A percentile compares a stretch with the other conserved stretches of the same genome.
phyloP scores from a whole-genome alignment of 2,113 vertebrate species.

The Elgaria multicarinata region DNA sequence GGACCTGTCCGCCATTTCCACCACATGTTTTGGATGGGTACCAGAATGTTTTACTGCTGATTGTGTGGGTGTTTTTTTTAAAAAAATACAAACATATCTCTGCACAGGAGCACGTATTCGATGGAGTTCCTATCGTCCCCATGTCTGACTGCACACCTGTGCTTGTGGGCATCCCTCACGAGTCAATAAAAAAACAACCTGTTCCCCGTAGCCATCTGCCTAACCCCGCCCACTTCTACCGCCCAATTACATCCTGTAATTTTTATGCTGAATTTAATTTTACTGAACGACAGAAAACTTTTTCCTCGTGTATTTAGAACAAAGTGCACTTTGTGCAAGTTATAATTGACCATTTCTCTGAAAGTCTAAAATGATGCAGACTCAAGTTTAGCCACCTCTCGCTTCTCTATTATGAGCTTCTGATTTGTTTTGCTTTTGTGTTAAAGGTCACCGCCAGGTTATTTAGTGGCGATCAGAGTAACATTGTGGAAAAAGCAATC shows the following conservation, averaged over 20 bases:
- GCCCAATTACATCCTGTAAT: not conserved
- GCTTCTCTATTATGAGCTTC: constrained; percentile 18
- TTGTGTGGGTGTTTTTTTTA: too few species aligned
- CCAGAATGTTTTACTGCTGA: too few species aligned
- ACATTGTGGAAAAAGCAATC: constrained; percentile 30
- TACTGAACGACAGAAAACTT: not conserved
- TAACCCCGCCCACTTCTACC: too few species aligned
- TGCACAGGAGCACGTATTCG: too few species aligned
- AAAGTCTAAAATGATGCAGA: constrained; percentile 16
- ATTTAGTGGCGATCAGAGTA: constrained; percentile 26
- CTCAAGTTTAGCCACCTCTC: constrained; percentile 9
- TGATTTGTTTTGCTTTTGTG: constrained; percentile 23
- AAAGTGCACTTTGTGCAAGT: not conserved
- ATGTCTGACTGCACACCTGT: too few species aligned
- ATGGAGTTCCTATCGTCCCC: too few species aligned
- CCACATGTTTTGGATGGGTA: too few species aligned
- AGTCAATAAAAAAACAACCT: too few species aligned
- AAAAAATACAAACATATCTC: too few species aligned
- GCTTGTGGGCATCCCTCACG: too few species aligned
- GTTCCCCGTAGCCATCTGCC: too few species aligned
- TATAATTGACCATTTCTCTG: constrained; percentile 19
- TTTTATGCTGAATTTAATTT: not conserved
- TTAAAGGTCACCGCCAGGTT: constrained; percentile 17
- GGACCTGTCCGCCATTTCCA: too few species aligned
- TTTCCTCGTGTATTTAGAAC: not conserved